Evolutionary conservation across 2,113 vertebrate species (phyloP).

Genomic region (Tichodroma muraria): DNA sequence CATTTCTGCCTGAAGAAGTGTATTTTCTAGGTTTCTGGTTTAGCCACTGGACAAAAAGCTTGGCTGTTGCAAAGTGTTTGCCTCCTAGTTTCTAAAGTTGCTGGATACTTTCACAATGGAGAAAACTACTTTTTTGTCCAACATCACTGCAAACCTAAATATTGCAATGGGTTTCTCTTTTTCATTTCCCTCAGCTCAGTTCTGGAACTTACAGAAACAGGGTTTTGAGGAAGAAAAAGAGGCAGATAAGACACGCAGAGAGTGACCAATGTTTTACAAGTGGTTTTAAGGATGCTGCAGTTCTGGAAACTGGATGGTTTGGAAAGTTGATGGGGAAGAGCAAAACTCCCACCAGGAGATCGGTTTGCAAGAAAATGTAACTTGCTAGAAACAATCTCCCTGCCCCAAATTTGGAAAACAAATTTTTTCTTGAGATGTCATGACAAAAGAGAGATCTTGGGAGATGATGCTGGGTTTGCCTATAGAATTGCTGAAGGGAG

Average conservation of each 20-base stretch:
- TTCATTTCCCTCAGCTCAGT: not conserved
- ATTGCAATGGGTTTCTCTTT: not conserved
- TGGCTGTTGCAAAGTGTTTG: not conserved
- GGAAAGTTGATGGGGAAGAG: not conserved
- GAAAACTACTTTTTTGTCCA: not conserved
- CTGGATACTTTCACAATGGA: not conserved
- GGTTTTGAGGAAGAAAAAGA: not conserved
- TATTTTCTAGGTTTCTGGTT: not conserved
- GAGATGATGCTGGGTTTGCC: not conserved
- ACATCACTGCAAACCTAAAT: not conserved
- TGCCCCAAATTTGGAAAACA: not conserved
- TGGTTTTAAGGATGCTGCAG: not conserved
- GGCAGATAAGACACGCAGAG: not conserved
- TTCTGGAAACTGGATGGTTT: not conserved
- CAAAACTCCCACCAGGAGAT: not conserved
- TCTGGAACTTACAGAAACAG: not conserved
- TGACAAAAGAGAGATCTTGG: not conserved
- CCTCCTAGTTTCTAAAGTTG: not conserved
- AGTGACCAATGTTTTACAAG: not conserved
- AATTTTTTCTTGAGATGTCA: not conserved
- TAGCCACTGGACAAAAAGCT: not conserved
- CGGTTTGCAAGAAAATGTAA: not conserved
- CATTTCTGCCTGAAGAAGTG: not conserved
- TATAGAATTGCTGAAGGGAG: not conserved
- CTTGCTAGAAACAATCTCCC: not conserved